Conservation (phyloP, 2,113 vertebrate genomes). For the Reinhardtius hippoglossoides region DNA sequence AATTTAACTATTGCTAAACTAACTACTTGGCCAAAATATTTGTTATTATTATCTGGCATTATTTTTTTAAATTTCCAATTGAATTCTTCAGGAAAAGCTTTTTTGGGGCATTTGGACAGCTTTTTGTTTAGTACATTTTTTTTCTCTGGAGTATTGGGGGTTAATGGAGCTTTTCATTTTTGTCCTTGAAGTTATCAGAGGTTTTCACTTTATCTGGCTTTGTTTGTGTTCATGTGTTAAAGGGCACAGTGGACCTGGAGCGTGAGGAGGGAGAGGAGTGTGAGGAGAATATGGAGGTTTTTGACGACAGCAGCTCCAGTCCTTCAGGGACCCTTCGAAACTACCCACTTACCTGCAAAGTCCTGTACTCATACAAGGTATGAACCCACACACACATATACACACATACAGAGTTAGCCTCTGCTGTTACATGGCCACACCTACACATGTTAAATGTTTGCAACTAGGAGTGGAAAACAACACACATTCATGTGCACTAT, state of each 20-base stretch:
- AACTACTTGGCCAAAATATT: no score
- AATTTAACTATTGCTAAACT: no score
- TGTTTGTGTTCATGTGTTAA: constrained; percentile 57
- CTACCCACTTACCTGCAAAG: constrained; percentile 98
- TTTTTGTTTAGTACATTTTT: background rate
- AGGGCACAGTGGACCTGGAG: constrained; percentile 91
- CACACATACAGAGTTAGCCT: background rate
- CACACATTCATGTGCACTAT: no score
- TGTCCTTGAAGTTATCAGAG: constrained; percentile 37
- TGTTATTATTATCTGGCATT: background rate
- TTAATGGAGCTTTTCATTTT: constrained; percentile 9
- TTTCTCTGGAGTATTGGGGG: background rate
- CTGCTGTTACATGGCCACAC: no score
- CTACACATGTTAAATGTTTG: no score
- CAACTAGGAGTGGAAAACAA: no score
- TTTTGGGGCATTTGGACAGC: background rate
- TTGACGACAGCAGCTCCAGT: constrained; percentile 97
- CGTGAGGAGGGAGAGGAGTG: constrained; percentile 95
- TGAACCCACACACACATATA: constrained; percentile 1
- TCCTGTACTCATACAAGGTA: constrained; percentile 98
- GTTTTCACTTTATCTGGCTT: constrained; percentile 33
- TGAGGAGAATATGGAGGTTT: constrained; percentile 97
- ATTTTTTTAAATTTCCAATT: background rate
- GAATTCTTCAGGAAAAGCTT: no score
- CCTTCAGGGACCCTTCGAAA: constrained; percentile 97